Evolutionary conservation across 2,797 vertebrate species (phyloP).

Genomic region (Kryptopterus vitreolus): DNA sequence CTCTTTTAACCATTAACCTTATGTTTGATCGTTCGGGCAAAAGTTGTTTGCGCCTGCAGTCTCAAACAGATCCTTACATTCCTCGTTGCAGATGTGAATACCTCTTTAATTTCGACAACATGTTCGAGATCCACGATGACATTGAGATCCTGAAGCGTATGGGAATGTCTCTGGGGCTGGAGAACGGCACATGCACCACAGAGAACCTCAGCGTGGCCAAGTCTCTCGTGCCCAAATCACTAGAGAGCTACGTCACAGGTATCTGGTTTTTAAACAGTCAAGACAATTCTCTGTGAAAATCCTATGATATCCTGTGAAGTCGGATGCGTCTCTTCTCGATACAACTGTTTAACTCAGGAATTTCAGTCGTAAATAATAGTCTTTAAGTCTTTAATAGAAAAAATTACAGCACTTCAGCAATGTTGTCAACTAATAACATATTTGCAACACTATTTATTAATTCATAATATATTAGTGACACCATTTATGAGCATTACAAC

Average conservation of each 20-base stretch:
- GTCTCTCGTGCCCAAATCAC: constrained; percentile 81
- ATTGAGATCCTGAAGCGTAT: constrained; percentile 84
- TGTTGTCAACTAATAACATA: no score
- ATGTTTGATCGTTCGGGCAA: not conserved
- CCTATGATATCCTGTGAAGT: no score
- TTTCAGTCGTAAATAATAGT: no score
- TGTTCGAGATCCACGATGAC: constrained; percentile 86
- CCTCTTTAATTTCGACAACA: constrained; percentile 87
- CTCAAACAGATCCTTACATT: not conserved
- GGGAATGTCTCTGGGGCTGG: constrained; percentile 85
- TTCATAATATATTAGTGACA: no score
- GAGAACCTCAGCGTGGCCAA: constrained; percentile 79
- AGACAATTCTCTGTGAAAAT: not conserved
- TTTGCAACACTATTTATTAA: no score
- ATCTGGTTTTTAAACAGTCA: constrained; percentile 34
- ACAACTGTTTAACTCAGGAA: no score
- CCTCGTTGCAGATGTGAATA: constrained; percentile 80
- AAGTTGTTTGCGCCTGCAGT: not conserved
- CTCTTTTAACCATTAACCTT: not conserved
- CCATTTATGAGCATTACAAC: no score
- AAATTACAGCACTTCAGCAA: no score
- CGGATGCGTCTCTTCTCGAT: no score
- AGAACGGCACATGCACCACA: constrained; percentile 77
- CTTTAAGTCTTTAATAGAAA: no score
- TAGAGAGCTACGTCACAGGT: constrained; percentile 83